Evolutionary conservation across 1,140 invertebrate species (phyloP).

Genomic region (Bombus haemorrhoidalis): DNA sequence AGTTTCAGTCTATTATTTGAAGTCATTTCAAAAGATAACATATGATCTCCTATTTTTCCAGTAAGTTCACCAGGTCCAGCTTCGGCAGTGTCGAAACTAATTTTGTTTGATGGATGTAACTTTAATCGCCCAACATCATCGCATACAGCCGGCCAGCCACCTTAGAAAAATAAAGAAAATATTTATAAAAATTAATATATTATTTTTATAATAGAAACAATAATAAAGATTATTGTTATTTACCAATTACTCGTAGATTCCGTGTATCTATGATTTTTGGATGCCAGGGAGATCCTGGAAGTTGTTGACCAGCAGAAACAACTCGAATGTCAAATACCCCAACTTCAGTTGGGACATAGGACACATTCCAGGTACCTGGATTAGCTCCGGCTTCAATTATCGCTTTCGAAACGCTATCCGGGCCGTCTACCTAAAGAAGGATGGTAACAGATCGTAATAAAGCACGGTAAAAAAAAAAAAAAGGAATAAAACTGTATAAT

Average conservation of each 20-base stretch:
- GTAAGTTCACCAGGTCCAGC: conserved; percentile 88
- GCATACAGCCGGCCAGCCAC: conserved; percentile 91
- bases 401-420: conserved; percentile 86
- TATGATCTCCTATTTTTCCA: conserved; percentile 77
- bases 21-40: conserved; percentile 78
- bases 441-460: background rate
- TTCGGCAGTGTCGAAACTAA: conserved; percentile 89
- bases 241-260: conserved; percentile 85
- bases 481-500: no score
- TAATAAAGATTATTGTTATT: conserved; percentile 1
- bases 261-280: conserved; percentile 87
- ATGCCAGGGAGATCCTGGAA: conserved; percentile 88
- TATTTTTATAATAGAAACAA: background rate
- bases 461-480: no score
- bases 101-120: conserved; percentile 86
- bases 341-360: conserved; percentile 88
- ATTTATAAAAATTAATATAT: background rate
- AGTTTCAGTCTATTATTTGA: conserved; percentile 79
- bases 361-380: conserved; percentile 84
- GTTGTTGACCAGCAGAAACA: conserved; percentile 87
- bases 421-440: conserved; percentile 85
- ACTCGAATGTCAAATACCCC: conserved; percentile 89
- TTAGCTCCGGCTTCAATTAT: conserved; percentile 82
- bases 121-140: conserved; percentile 90
- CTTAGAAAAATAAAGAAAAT: conserved; percentile 71